These are phyloP conservation scores for Cyanoramphus novaezelandiae DNA, from an alignment of 2,113 vertebrate species.

Conservation along the genomic window DNA sequence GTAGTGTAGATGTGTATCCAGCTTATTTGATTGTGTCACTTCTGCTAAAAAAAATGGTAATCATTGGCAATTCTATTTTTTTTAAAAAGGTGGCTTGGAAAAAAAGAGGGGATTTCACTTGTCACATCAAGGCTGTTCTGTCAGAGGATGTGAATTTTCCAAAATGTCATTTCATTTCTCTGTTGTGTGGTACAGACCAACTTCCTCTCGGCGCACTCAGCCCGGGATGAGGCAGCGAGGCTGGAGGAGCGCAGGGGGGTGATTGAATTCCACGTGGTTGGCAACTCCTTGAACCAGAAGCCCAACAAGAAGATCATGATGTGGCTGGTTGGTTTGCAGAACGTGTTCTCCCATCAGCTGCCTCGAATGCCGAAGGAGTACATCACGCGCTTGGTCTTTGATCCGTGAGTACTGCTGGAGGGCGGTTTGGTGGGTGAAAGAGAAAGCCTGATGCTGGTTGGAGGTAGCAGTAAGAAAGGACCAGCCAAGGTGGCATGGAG, in stretches of 20 bases:
- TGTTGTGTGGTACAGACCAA: conserved; percentile 80
- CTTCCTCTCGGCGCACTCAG: conserved; percentile 92
- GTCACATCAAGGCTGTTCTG: neutral
- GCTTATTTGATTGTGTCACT: neutral
- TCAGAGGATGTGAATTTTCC: neutral
- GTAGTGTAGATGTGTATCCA: neutral
- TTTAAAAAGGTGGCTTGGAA: neutral
- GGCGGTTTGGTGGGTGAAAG: neutral
- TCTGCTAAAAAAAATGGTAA: neutral
- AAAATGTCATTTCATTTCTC: neutral
- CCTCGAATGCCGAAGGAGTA: conserved; percentile 99
- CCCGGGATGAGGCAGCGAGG: conserved; percentile 91
- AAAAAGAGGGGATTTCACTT: neutral
- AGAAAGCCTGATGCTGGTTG: neutral
- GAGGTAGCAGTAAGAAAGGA: neutral
- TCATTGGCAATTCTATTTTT: neutral
- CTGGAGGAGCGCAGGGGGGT: conserved; percentile 94
- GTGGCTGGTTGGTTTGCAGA: conserved; percentile 98
- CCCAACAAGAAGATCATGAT: conserved; percentile 97
- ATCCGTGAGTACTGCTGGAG: conserved; percentile 83
- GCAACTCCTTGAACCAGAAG: conserved; percentile 96
- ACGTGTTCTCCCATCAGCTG: conserved; percentile 97
- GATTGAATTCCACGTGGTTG: conserved; percentile 96
- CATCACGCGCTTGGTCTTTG: conserved; percentile 96
- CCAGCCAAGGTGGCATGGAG: neutral